Conservation (phyloP, 2,888 invertebrate genomes). For the Pantelozetes paolii region DNA sequence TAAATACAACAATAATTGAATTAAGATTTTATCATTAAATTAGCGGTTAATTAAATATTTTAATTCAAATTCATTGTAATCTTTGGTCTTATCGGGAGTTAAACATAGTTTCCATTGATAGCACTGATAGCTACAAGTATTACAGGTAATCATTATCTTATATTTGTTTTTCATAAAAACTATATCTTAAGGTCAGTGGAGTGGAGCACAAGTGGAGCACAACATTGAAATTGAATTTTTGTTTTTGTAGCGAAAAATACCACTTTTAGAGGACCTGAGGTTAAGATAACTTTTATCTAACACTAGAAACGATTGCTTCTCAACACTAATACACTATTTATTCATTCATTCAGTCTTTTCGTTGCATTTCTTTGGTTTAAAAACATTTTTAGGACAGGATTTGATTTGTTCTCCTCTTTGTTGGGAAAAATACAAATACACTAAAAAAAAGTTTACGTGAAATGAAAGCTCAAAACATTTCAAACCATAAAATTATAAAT, state of each 20-base stretch:
- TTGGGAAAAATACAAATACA: no score
- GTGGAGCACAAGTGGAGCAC: background rate
- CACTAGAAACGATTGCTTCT: no score
- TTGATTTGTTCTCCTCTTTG: no score
- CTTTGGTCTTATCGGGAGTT: background rate
- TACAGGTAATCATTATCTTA: background rate
- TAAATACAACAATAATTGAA: background rate
- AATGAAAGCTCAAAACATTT: no score
- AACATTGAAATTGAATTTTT: background rate
- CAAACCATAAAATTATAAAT: no score
- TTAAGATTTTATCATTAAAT: background rate
- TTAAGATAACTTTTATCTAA: no score
- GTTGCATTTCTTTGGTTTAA: no score
- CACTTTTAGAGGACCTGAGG: background rate
- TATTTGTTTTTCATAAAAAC: background rate
- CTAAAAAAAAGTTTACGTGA: no score
- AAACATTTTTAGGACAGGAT: no score
- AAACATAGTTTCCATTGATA: background rate
- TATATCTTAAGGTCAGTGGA: background rate
- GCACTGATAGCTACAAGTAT: background rate
- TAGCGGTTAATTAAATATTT: background rate
- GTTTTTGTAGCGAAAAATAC: background rate
- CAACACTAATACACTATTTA: no score
- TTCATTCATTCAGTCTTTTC: no score
- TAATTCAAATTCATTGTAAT: background rate